Evolutionary conservation across 1,140 invertebrate species (phyloP).

Genomic region (Anoplophora glabripennis): DNA sequence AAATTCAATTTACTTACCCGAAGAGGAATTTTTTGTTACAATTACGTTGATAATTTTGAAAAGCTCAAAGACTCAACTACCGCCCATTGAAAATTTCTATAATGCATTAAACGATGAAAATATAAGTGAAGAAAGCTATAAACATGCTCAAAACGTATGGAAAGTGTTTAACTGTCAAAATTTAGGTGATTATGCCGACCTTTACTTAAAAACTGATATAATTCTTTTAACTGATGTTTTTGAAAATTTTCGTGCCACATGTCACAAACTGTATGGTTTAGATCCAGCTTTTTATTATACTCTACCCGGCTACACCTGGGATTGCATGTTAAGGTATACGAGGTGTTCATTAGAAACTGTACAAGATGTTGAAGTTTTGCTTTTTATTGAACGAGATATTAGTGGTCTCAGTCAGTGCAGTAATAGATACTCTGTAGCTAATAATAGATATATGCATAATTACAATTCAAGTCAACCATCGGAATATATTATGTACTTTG

Average conservation of each 20-base stretch:
- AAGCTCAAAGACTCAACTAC: constrained; percentile 41
- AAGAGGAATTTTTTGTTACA: constrained; percentile 44
- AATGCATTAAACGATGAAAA: constrained; percentile 37
- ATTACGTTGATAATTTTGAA: constrained; percentile 38
- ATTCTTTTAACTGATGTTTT: constrained; percentile 51
- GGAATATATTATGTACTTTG: constrained; percentile 49
- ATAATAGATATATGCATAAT: too few relatives aligned
- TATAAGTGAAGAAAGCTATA: constrained; percentile 45
- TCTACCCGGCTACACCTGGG: constrained; percentile 43
- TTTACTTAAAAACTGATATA: constrained; percentile 50
- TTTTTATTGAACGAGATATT: constrained; percentile 46
- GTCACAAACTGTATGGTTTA: constrained; percentile 38
- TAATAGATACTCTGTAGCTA: constrained; percentile 43
- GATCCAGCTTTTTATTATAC: constrained; percentile 47
- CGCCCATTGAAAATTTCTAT: constrained; percentile 42
- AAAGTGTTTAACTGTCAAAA: too few relatives aligned
- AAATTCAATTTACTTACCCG: constrained; percentile 36
- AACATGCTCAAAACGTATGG: constrained; percentile 50
- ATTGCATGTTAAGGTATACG: constrained; percentile 37
- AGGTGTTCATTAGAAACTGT: constrained; percentile 39
- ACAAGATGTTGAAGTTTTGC: constrained; percentile 45
- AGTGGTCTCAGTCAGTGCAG: constrained; percentile 42
- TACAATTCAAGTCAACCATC: constrained; percentile 40
- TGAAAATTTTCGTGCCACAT: constrained; percentile 50
- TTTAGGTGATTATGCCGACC: constrained; percentile 41